phyloP scores from a whole-genome alignment of 2,888 invertebrate species.

The Cyclophora albipunctata region DNA sequence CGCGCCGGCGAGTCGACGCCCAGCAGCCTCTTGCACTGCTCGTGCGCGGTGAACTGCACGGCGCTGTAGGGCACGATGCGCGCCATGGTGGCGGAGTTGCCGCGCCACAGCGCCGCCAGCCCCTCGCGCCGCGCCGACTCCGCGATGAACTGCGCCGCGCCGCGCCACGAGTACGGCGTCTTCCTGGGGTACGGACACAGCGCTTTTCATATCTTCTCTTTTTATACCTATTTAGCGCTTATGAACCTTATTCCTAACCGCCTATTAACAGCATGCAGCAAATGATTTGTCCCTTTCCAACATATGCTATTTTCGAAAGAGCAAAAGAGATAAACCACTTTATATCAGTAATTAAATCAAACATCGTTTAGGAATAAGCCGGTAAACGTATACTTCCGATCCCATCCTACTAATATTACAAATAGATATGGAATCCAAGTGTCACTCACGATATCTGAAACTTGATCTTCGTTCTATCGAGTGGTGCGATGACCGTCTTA shows the following conservation, averaged over 20 bases:
- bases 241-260: no score
- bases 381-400: no score
- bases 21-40: constrained; percentile 93
- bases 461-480: constrained; percentile 98
- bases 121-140: constrained; percentile 85
- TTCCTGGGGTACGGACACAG: constrained; percentile 56
- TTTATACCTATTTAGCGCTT: no score
- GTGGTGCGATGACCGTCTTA: constrained; percentile 96
- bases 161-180: constrained; percentile 79
- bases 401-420: no score
- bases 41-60: constrained; percentile 97
- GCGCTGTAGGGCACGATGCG: constrained; percentile 98
- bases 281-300: no score
- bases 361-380: no score
- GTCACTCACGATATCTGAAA: constrained; percentile 89
- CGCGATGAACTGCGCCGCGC: constrained; percentile 82
- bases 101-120: constrained; percentile 91
- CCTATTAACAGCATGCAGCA: no score
- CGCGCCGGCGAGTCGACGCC: constrained; percentile 76
- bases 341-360: no score
- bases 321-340: no score
- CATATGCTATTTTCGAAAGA: no score
- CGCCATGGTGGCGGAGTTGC: constrained; percentile 99
- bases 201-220: no score
- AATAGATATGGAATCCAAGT: not conserved